These are phyloP conservation scores for Babyrousa celebensis DNA, from an alignment of 2,797 vertebrate species.

Conservation along the genomic window DNA sequence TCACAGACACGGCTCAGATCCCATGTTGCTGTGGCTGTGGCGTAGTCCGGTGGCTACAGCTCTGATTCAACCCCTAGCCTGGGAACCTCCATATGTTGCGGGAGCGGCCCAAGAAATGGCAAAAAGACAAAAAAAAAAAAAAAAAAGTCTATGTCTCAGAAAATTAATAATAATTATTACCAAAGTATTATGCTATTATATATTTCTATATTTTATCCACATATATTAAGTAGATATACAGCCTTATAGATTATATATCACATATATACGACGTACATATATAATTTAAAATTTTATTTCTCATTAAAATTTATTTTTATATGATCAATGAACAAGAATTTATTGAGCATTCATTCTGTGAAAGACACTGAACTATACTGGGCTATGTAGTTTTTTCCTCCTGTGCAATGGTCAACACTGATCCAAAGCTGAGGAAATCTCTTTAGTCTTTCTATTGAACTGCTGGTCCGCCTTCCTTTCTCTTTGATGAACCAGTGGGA, in stretches of 20 bases:
- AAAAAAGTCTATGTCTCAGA: not conserved
- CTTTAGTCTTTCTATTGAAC: not conserved
- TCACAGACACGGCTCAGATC: too few relatives aligned
- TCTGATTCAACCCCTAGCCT: too few relatives aligned
- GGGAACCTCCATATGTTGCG: too few relatives aligned
- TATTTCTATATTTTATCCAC: not conserved
- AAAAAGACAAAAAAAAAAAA: too few relatives aligned
- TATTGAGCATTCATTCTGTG: not conserved
- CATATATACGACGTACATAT: not conserved
- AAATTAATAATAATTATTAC: constrained; percentile 49
- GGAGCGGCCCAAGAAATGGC: too few relatives aligned
- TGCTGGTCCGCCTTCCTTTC: not conserved
- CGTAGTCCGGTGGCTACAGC: too few relatives aligned
- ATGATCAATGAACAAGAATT: constrained; percentile 1
- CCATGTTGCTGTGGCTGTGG: too few relatives aligned
- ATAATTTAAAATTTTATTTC: constrained; percentile 61
- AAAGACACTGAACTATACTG: not conserved
- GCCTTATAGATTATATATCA: not conserved
- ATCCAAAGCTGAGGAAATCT: not conserved
- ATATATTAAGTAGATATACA: not conserved
- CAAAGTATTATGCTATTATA: not conserved
- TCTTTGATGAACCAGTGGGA: not conserved
- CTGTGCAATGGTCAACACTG: not conserved
- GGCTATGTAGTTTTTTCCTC: too few relatives aligned
- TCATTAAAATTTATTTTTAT: constrained; percentile 52